phyloP scores from a whole-genome alignment of 2,888 invertebrate genomes.

The Thereva unica region DNA sequence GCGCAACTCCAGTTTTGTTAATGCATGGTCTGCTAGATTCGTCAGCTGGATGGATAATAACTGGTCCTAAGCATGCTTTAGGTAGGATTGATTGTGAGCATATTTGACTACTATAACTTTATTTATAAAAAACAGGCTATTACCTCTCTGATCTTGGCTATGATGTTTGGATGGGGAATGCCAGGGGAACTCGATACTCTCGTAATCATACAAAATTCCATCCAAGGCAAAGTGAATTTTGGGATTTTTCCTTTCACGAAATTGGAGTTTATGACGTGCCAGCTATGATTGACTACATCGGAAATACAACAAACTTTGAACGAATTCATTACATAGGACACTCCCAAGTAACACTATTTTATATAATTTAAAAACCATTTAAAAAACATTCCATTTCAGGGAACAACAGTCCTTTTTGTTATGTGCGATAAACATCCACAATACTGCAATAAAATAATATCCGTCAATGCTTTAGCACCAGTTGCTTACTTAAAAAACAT shows the following conservation, averaged over 20 bases:
- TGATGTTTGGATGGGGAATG: slow-evolving; percentile 50
- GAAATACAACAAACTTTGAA: slow-evolving; percentile 53
- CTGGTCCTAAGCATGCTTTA: slow-evolving; percentile 69
- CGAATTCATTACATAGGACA: slow-evolving; percentile 64
- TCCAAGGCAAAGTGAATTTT: slow-evolving; percentile 51
- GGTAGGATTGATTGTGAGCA: slow-evolving; percentile 57
- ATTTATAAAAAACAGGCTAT: slow-evolving; percentile 44
- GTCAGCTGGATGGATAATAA: slow-evolving; percentile 74
- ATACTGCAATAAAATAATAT: slow-evolving; percentile 62
- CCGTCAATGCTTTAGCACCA: slow-evolving; percentile 63
- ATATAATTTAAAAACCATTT: no score
- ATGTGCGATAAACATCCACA: slow-evolving; percentile 61
- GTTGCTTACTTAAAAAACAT: slow-evolving; percentile 62
- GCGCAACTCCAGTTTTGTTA: slow-evolving; percentile 61
- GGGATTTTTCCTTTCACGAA: slow-evolving; percentile 60
- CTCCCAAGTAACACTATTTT: slow-evolving; percentile 51
- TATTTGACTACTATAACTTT: not conserved
- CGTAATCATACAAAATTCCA: slow-evolving; percentile 45
- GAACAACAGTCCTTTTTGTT: slow-evolving; percentile 64
- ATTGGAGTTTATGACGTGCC: slow-evolving; percentile 63
- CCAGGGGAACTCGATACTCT: slow-evolving; percentile 45
- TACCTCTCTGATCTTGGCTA: slow-evolving; percentile 56
- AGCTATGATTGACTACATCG: slow-evolving; percentile 60
- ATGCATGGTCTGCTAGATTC: slow-evolving; percentile 76
- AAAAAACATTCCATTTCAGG: slow-evolving; percentile 52